phyloP scores from a whole-genome alignment of 2,797 vertebrate genomes.

The Typhlichthys subterraneus region DNA sequence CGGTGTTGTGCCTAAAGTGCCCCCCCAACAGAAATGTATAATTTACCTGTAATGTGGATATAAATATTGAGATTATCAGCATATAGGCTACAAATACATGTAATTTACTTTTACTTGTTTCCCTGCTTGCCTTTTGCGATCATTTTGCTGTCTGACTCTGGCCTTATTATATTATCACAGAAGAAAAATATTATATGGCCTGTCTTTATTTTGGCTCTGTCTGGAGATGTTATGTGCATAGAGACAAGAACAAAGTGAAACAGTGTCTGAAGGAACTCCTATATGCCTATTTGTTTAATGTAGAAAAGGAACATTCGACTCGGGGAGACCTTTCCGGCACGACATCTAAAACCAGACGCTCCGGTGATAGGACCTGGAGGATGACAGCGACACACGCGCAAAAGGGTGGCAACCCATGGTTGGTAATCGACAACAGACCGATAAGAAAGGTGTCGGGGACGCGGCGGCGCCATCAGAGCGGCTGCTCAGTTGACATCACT shows the following conservation, averaged over 20 bases:
- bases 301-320: neutral
- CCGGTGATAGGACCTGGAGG: slow-evolving; percentile 50
- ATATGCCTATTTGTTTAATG: neutral
- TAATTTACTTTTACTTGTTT: too few relatives aligned
- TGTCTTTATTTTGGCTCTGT: too few relatives aligned
- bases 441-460: slow-evolving; percentile 25
- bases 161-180: too few relatives aligned
- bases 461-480: slow-evolving; percentile 37
- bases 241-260: too few relatives aligned
- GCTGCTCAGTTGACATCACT: slow-evolving; percentile 17
- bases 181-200: too few relatives aligned
- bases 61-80: neutral
- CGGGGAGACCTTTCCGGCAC: neutral
- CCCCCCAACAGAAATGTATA: neutral
- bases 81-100: too few relatives aligned
- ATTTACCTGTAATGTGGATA: neutral
- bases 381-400: slow-evolving; percentile 35
- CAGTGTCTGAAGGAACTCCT: too few relatives aligned
- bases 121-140: too few relatives aligned
- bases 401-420: slow-evolving; percentile 25
- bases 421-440: slow-evolving; percentile 2
- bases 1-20: neutral
- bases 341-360: slow-evolving; percentile 49
- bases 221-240: too few relatives aligned
- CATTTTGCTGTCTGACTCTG: too few relatives aligned